A percentile compares a stretch with the other conserved stretches of the same genome.
Conservation (phyloP, 2,888 invertebrate genomes). For the Nephrocerus scutellatus region DNA sequence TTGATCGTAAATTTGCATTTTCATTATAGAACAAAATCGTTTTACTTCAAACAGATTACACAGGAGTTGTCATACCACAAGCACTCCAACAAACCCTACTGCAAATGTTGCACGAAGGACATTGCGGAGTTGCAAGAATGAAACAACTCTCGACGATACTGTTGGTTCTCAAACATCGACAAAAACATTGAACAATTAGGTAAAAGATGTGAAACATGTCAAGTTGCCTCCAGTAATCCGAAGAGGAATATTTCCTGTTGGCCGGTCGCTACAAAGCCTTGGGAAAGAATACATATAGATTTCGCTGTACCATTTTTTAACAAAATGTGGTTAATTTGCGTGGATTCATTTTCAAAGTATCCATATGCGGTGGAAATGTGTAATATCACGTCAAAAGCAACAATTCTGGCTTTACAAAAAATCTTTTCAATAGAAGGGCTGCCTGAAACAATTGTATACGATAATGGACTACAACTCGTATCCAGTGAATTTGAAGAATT, state of each 20-base stretch:
- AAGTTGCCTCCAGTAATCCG: constrained; percentile 5
- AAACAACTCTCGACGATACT: constrained; percentile 18
- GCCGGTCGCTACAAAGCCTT: too few relatives aligned
- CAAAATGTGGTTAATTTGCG: too few relatives aligned
- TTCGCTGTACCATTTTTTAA: too few relatives aligned
- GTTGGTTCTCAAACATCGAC: constrained; percentile 18
- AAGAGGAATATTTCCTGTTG: constrained; percentile 6
- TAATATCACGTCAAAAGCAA: too few relatives aligned
- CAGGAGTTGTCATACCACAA: constrained; percentile 11
- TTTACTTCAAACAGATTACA: constrained; percentile 15
- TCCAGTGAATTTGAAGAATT: too few relatives aligned
- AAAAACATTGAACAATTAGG: constrained; percentile 7
- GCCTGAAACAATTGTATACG: too few relatives aligned
- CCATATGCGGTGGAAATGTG: too few relatives aligned
- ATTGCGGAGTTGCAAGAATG: constrained; percentile 19
- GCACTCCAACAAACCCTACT: constrained; percentile 8
- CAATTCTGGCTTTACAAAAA: too few relatives aligned
- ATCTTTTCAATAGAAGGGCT: too few relatives aligned
- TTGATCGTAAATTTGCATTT: constrained; percentile 11
- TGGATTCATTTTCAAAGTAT: too few relatives aligned
- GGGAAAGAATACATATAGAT: too few relatives aligned
- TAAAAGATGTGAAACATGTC: constrained; percentile 5
- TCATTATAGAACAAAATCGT: constrained; percentile 11
- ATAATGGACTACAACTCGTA: too few relatives aligned
- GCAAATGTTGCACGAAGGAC: constrained; percentile 16